phyloP scores from a whole-genome alignment of 23 tunicate genomes.

The Oikopleura albicans region DNA sequence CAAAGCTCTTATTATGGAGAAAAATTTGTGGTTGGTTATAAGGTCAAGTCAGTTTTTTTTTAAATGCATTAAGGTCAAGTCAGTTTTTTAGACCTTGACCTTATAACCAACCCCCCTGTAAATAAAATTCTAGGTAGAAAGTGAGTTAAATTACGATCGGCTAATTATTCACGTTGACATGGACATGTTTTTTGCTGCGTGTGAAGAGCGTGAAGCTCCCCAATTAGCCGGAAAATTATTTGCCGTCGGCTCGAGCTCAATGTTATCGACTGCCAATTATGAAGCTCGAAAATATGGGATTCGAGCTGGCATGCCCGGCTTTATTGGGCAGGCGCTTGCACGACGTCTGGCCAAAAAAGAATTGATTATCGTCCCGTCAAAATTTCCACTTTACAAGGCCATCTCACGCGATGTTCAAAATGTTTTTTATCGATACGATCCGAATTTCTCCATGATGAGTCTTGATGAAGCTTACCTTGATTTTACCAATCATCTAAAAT shows the following conservation, averaged over 20 bases:
- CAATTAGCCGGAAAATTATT: conserved; percentile 48
- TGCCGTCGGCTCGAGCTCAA: conserved; percentile 79
- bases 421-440: conserved; percentile 53
- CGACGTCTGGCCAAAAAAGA: conserved; percentile 50
- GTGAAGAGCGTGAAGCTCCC: conserved; percentile 76
- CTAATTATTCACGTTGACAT: conserved; percentile 80
- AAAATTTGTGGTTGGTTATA: too few relatives aligned
- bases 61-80: too few relatives aligned
- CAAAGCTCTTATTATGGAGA: too few relatives aligned
- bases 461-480: conserved; percentile 91
- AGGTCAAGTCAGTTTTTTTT: too few relatives aligned
- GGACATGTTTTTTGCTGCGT: conserved; percentile 95
- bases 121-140: not conserved
- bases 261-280: conserved; percentile 86
- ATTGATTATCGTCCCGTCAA: conserved; percentile 47
- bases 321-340: conserved; percentile 29
- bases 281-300: conserved; percentile 76
- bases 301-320: conserved; percentile 99
- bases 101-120: not conserved
- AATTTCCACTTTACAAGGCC: conserved; percentile 46
- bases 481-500: conserved; percentile 46
- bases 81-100: too few relatives aligned
- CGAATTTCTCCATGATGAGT: conserved; percentile 47
- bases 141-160: not conserved
- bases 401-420: conserved; percentile 36